These are phyloP conservation scores for Caenorhabditis remanei DNA, from an alignment of 1,140 invertebrate genomes.

Conservation along the genomic window DNA sequence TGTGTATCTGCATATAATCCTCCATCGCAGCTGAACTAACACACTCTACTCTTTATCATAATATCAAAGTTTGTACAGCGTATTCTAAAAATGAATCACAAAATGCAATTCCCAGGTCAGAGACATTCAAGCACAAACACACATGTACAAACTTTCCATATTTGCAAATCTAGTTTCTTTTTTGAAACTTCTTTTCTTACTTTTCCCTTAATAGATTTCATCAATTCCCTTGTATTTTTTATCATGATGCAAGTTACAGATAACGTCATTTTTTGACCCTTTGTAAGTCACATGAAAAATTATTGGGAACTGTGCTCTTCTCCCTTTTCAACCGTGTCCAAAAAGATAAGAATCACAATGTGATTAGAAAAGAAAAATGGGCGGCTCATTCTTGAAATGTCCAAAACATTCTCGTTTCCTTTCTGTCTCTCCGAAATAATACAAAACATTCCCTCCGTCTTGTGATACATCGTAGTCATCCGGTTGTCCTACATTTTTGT, in stretches of 20 bases:
- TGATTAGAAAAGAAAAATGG: background rate
- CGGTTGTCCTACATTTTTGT: conserved; percentile 1
- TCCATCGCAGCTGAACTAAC: background rate
- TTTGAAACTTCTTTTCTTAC: background rate
- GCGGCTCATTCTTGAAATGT: background rate
- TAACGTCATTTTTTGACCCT: conserved; percentile 35
- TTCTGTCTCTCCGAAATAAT: background rate
- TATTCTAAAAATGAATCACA: conserved; percentile 22
- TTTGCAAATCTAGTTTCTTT: conserved; percentile 18
- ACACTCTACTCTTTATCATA: conserved; percentile 11
- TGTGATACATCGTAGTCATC: conserved; percentile 16
- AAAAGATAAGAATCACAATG: background rate
- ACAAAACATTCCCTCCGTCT: background rate
- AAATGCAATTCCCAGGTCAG: background rate
- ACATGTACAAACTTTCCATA: background rate
- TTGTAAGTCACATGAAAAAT: background rate
- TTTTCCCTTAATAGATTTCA: background rate
- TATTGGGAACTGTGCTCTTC: background rate
- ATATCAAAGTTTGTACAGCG: background rate
- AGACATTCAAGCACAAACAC: background rate
- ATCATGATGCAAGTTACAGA: background rate
- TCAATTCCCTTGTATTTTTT: background rate
- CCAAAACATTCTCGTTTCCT: background rate
- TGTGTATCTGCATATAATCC: background rate
- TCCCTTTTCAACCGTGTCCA: background rate